Conservation (phyloP, 2,113 vertebrate genomes). For the Microcebus murinus region DNA sequence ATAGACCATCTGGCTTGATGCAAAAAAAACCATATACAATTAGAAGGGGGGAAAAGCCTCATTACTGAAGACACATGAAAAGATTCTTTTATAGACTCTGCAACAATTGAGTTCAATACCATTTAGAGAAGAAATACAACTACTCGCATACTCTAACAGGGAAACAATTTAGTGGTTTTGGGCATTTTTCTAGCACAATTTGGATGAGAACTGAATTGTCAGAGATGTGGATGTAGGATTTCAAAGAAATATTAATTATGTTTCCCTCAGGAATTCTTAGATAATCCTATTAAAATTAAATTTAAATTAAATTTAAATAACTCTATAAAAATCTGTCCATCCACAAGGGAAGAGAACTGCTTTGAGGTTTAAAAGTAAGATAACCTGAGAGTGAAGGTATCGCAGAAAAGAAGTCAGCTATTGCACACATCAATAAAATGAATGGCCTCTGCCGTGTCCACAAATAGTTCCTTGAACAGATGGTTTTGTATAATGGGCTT, state of each 20-base stretch:
- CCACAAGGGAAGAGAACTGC: not conserved
- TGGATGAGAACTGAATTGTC: not conserved
- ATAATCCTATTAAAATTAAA: constrained; percentile 2
- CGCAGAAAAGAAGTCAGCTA: not conserved
- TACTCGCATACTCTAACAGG: not conserved
- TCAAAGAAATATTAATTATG: constrained; percentile 11
- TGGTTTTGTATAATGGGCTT: not conserved
- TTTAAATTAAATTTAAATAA: constrained; percentile 6
- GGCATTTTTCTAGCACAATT: not conserved
- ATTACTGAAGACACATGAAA: not conserved
- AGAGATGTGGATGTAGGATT: not conserved
- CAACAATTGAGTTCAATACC: not conserved
- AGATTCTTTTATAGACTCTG: not conserved
- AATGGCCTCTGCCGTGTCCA: not conserved
- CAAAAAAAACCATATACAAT: not conserved
- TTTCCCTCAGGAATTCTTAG: constrained; percentile 28
- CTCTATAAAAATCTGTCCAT: not conserved
- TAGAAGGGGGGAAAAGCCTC: not conserved
- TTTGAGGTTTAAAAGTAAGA: not conserved
- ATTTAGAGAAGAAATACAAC: not conserved
- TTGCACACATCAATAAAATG: not conserved
- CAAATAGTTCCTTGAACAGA: not conserved
- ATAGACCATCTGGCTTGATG: constrained; percentile 32
- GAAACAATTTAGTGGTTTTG: not conserved
- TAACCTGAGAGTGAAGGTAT: not conserved